Base-by-base conservation (phyloP, 2,797 vertebrate species). In the Labroides dimidiatus region DNA sequence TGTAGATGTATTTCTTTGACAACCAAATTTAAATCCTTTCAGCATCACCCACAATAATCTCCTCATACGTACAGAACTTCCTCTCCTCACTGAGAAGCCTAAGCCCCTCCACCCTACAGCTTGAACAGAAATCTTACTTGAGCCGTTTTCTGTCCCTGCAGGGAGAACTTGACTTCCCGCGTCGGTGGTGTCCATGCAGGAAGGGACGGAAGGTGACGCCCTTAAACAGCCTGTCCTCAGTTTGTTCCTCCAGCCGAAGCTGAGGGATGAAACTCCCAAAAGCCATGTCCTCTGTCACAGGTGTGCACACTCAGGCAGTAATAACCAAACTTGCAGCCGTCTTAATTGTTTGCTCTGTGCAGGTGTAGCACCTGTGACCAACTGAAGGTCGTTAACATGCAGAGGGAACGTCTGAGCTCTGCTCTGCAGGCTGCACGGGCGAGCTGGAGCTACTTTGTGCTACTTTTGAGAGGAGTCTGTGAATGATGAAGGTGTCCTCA, bases 181-280 rank as follows among this genome's bases (percentile, higher is more conserved):
- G 79, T 1, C 74, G 75, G 45, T 44, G 75, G 39, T 78, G 83
- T 67, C 89, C 68, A 27, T 80, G 80, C 37, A 80, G 82, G 59
- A 84, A 75, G 20, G 84, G 76, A n/a, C 72, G 79, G 52, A 89
- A 44, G 60, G 45, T 48, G 58, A 81, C 59, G 84, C 82, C 86
- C 84, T 73, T 84, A 48, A 80, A 72, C 58, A 78, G 48, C 37
- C 79, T 77, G 55, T 87, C 88, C 71, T 86, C 81, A 3, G 64
- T 19, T 4, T 75, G 63, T 71, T 91, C 86, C 69, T 92, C 88
- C 75, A 91, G 80, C 67, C 74, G 86, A 21, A 91, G 74, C 73
- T 84, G 87, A 63, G 86, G 88, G 61, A 88, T 69, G 14, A 87
- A 63, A 57, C 87, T 75, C 43, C 87, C 89, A 56, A 65, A 88